These are phyloP conservation scores for Epistrophella euchroma DNA, from an alignment of 2,888 invertebrate species.

Conservation along the genomic window DNA sequence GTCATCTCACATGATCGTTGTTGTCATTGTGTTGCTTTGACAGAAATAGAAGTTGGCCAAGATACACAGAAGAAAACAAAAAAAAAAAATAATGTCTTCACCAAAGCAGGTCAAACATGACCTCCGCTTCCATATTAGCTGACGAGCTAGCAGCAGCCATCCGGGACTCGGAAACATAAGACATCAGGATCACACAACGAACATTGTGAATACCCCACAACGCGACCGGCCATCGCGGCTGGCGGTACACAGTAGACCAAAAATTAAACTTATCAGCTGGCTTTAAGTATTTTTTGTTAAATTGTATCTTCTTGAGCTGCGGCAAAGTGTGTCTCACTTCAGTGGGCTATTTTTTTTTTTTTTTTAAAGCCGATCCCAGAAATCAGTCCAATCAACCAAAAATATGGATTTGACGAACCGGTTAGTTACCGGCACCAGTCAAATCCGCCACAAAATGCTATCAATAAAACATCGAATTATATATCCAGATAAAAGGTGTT, in stretches of 20 bases:
- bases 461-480: no score
- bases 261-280: no score
- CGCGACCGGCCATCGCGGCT: background rate
- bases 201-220: slow-evolving; percentile 36
- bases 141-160: slow-evolving; percentile 68
- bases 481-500: no score
- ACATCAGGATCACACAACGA: slow-evolving; percentile 48
- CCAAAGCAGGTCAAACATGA: slow-evolving; percentile 73
- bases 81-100: slow-evolving; percentile 27
- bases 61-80: background rate
- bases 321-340: no score
- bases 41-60: slow-evolving; percentile 67
- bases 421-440: no score
- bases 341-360: no score
- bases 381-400: no score
- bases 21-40: slow-evolving; percentile 50
- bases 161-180: slow-evolving; percentile 39
- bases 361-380: no score
- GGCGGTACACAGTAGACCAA: background rate
- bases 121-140: slow-evolving; percentile 73
- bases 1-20: slow-evolving; percentile 62
- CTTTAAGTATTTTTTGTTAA: no score
- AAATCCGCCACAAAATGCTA: no score
- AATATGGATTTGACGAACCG: no score
- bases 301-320: no score